Conservation (phyloP, 1,140 invertebrate species). For the Bicyclus anynana region DNA sequence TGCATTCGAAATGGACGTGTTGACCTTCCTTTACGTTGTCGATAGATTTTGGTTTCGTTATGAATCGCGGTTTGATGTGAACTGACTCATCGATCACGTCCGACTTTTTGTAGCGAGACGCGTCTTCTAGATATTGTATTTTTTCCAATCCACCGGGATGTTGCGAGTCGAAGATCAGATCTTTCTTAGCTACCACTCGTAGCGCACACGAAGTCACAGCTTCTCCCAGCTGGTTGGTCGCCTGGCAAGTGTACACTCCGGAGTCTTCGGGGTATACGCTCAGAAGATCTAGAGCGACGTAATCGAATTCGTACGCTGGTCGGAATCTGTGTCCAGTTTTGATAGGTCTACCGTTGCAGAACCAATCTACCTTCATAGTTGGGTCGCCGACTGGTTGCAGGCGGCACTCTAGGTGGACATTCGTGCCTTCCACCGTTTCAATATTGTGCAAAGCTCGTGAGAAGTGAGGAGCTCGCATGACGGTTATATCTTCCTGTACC, state of each 20-base stretch:
- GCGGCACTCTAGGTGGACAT: slow-evolving; percentile 95
- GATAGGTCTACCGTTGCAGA: slow-evolving; percentile 93
- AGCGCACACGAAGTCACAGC: slow-evolving; percentile 95
- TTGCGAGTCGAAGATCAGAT: slow-evolving; percentile 90
- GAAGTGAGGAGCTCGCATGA: slow-evolving; percentile 91
- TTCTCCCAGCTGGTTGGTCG: slow-evolving; percentile 93
- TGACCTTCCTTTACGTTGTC: slow-evolving; percentile 93
- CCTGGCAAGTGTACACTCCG: slow-evolving; percentile 96
- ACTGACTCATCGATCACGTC: slow-evolving; percentile 91
- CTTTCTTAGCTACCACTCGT: slow-evolving; percentile 91
- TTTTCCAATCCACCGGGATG: slow-evolving; percentile 92
- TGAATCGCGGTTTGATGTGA: slow-evolving; percentile 88
- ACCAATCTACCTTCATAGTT: slow-evolving; percentile 98
- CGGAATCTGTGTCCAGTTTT: slow-evolving; percentile 95
- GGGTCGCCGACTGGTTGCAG: slow-evolving; percentile 96
- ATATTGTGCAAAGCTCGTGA: slow-evolving; percentile 93
- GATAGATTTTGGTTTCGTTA: slow-evolving; percentile 90
- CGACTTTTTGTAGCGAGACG: slow-evolving; percentile 89
- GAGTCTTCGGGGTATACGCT: slow-evolving; percentile 98
- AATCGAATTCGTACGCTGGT: slow-evolving; percentile 98
- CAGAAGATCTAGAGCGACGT: slow-evolving; percentile 96
- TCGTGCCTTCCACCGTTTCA: slow-evolving; percentile 93
- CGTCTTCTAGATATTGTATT: slow-evolving; percentile 94
- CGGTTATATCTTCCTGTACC: slow-evolving; percentile 85
- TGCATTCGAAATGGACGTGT: slow-evolving; percentile 98